These are phyloP conservation scores for Astyanax mexicanus DNA, from an alignment of 2,797 vertebrate genomes.

Conservation along the genomic window DNA sequence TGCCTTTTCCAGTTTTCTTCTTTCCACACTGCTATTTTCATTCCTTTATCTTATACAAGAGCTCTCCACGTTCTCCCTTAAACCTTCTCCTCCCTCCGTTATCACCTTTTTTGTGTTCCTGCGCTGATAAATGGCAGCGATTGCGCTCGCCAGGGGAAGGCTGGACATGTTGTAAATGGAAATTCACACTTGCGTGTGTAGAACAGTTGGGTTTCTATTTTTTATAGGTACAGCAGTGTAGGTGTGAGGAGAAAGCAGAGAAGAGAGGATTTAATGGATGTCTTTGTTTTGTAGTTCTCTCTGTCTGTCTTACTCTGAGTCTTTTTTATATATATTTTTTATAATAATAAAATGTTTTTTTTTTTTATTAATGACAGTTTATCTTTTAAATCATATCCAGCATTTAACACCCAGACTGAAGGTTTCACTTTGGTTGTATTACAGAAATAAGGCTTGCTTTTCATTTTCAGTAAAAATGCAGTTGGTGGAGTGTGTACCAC, in stretches of 20 bases:
- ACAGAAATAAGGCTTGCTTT: too few species aligned
- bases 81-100: not conserved
- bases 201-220: not conserved
- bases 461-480: too few species aligned
- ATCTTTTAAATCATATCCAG: too few species aligned
- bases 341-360: too few species aligned
- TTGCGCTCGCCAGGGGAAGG: not conserved
- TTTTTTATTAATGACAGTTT: too few species aligned
- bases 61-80: not conserved
- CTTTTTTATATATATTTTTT: not conserved
- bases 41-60: constrained; percentile 1
- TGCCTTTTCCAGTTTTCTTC: constrained; percentile 4
- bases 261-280: not conserved
- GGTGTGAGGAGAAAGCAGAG: constrained; percentile 9
- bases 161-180: not conserved
- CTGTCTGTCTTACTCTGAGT: not conserved
- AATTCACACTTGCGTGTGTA: not conserved
- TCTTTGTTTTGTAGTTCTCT: not conserved
- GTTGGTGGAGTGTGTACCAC: too few species aligned
- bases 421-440: too few species aligned
- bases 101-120: not conserved
- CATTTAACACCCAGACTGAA: too few species aligned
- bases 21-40: not conserved
- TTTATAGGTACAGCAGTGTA: constrained; percentile 4
- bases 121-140: not conserved